phyloP scores from a whole-genome alignment of 2,113 vertebrate genomes.

The Harpagus bidentatus region DNA sequence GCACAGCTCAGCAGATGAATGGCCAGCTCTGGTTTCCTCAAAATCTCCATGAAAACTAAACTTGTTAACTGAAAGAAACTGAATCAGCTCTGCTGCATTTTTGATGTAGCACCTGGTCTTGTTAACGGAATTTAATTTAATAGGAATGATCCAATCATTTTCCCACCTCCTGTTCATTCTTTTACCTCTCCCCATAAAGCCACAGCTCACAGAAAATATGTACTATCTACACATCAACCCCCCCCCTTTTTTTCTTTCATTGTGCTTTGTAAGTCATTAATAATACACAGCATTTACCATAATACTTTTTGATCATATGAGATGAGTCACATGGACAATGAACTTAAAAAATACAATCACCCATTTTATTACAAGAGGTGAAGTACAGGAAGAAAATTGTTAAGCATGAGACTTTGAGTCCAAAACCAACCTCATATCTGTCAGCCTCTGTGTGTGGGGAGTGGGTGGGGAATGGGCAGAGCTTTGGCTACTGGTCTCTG shows the following conservation, averaged over 20 bases:
- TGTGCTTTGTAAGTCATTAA: background rate
- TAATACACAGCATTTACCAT: background rate
- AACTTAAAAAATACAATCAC: background rate
- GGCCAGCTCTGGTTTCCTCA: background rate
- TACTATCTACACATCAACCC: background rate
- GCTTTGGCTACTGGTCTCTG: fast-evolving
- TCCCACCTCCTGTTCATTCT: background rate
- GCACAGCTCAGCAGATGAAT: background rate
- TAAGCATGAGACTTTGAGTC: background rate
- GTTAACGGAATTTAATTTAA: conserved; percentile 40
- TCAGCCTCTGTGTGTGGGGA: fast-evolving
- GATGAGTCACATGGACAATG: background rate
- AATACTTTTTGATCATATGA: background rate
- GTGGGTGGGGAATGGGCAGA: background rate
- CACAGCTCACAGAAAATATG: background rate
- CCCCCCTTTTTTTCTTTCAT: background rate
- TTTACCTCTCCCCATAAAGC: background rate
- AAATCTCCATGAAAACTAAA: conserved; percentile 12
- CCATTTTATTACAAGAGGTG: background rate
- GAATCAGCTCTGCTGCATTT: background rate
- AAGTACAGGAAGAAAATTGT: background rate
- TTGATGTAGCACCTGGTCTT: conserved; percentile 23
- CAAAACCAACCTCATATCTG: fast-evolving
- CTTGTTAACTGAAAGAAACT: background rate
- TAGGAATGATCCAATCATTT: conserved; percentile 8